These are phyloP conservation scores for Fragum fragum DNA, from an alignment of 2,888 invertebrate genomes.

Conservation along the genomic window DNA sequence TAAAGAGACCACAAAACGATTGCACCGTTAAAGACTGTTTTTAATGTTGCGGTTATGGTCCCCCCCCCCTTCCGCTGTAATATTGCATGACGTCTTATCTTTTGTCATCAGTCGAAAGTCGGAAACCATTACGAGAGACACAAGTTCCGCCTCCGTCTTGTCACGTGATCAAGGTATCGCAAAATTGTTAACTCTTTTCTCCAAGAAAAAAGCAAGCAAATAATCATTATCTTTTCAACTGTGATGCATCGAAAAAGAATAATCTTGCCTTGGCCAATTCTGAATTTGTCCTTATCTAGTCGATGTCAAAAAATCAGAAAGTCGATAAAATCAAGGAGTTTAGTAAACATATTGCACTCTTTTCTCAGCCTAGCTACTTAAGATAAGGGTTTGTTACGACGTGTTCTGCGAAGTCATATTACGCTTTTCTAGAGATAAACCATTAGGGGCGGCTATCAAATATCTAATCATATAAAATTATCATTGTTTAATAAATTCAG, in stretches of 20 bases:
- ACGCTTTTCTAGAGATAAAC: slow-evolving; percentile 17
- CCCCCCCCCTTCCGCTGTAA: slow-evolving; percentile 1
- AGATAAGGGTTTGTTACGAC: not conserved
- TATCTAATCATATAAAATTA: slow-evolving; percentile 30
- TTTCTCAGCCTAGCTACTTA: too few relatives aligned
- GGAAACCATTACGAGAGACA: slow-evolving; percentile 27
- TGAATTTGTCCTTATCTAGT: too few relatives aligned
- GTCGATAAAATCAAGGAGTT: too few relatives aligned
- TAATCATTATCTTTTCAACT: too few relatives aligned
- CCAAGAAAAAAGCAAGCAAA: too few relatives aligned
- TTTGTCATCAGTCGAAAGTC: slow-evolving; percentile 21
- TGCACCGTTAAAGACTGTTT: slow-evolving; percentile 10
- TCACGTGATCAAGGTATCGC: slow-evolving; percentile 8
- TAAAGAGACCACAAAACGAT: not conserved
- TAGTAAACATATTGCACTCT: too few relatives aligned
- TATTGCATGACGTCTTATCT: slow-evolving; percentile 33
- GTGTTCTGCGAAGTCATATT: not conserved
- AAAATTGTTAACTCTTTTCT: not conserved
- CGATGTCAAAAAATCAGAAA: too few relatives aligned
- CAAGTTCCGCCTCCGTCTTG: slow-evolving; percentile 4
- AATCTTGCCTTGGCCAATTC: too few relatives aligned
- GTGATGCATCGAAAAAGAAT: too few relatives aligned
- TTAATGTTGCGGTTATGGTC: slow-evolving; percentile 29
- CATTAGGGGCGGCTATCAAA: slow-evolving; percentile 31
- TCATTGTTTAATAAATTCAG: slow-evolving; percentile 21